Percentiles rank a stretch among this genome's conserved stretches.
Conservation (phyloP, 2,888 invertebrate species). For the Cryptocephalus primarius region DNA sequence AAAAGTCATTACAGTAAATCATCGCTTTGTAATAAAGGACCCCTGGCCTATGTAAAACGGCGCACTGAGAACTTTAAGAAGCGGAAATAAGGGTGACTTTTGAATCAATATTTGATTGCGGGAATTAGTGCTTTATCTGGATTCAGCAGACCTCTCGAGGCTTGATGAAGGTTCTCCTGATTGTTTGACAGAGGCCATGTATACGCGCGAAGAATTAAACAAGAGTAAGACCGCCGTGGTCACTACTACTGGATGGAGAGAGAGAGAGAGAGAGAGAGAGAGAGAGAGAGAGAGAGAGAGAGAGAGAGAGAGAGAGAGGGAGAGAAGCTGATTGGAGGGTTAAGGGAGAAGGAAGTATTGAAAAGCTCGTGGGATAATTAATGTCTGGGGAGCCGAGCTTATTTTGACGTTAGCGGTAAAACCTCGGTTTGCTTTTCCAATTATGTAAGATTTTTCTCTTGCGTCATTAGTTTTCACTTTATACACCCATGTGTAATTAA, state of each 20-base stretch:
- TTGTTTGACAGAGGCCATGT: slow-evolving; percentile 39
- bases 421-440: too few species aligned
- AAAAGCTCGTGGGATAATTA: too few species aligned
- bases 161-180: slow-evolving; percentile 40
- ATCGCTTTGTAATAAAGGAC: slow-evolving; percentile 46
- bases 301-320: slow-evolving; percentile 1
- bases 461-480: too few species aligned
- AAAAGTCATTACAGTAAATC: slow-evolving; percentile 51
- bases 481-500: too few species aligned
- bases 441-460: too few species aligned
- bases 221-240: slow-evolving; percentile 6
- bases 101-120: slow-evolving; percentile 43
- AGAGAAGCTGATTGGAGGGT: not conserved
- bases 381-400: too few species aligned
- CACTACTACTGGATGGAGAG: too few species aligned
- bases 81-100: slow-evolving; percentile 35
- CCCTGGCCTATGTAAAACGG: slow-evolving; percentile 10
- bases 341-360: too few species aligned
- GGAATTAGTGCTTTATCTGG: slow-evolving; percentile 41
- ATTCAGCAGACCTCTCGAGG: slow-evolving; percentile 37
- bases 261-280: slow-evolving; percentile 1
- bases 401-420: too few species aligned
- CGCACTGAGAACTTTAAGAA: slow-evolving; percentile 24
- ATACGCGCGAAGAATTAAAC: slow-evolving; percentile 39
- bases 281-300: not conserved